Evolutionary conservation across 2,888 invertebrate genomes (phyloP), one percentile per base, ranked within the genome.

Genomic region (Brachyopa scutellaris): DNA sequence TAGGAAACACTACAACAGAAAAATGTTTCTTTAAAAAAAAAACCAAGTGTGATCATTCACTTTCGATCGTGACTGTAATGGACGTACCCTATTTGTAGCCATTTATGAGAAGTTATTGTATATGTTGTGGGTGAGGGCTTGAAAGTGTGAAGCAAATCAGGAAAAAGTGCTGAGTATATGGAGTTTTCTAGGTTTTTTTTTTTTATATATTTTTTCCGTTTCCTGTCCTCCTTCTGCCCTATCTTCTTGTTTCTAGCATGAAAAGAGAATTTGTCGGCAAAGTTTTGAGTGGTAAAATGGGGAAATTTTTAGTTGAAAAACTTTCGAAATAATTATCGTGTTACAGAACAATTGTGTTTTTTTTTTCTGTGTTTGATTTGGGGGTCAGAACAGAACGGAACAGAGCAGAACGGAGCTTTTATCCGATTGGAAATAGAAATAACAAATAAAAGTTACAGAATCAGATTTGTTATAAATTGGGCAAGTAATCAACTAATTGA

Each of bases 101-200:
- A 47, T 57, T 57, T 47, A 47, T 29, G 38, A 57, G 19, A 38
- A 36, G 5, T 47, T 57, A 69, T 69, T 57, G 45, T 47, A 11
- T 15, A 36, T n/a, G 66, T 57, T 36, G 49, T 59, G 13, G 40
- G 49, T 38, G 38, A 49, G 40, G 59, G 42, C 49, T 59, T 31
- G 40, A 59, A 70, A 70, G 69, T 70, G 69, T 70, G 38, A 70
- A 70, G 9, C 21, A 59, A 57, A 59, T 17, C 62, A 26, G 26
- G 9, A 29, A 69, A 69, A 38, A 47, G n/a, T 57, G 47, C 69
- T 38, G 29, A 36, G 21, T 17, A 26, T n/a, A 29, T 23, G 26
- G 13, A 57, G 36, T 29, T 45, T 45, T 17, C 13, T 45, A 36
- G 19, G 11, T 9, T 29, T 23, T 49, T 23, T 15, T 9, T 11